These are phyloP conservation scores for Calosoma granatense DNA, from an alignment of 1,140 invertebrate genomes.

Conservation along the genomic window DNA sequence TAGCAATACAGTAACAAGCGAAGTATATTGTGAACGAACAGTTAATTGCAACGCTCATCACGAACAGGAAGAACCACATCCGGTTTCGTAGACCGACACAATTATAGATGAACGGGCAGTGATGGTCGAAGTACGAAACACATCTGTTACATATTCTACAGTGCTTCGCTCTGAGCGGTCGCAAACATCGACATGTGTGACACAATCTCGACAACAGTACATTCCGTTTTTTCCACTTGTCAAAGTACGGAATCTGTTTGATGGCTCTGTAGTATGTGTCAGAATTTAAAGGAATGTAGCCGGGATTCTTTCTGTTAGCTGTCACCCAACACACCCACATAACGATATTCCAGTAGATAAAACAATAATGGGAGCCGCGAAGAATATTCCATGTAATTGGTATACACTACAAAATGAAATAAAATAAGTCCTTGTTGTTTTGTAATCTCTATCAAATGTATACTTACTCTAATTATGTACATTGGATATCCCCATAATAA, in stretches of 20 bases:
- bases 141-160: constrained; percentile 87
- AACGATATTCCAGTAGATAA: constrained; percentile 78
- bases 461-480: constrained; percentile 71
- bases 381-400: constrained; percentile 85
- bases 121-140: constrained; percentile 87
- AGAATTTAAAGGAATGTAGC: constrained; percentile 78
- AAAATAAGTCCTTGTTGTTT: not conserved
- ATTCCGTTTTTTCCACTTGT: constrained; percentile 79
- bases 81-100: constrained; percentile 78
- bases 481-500: constrained; percentile 87
- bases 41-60: constrained; percentile 74
- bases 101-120: constrained; percentile 91
- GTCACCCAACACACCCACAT: constrained; percentile 92
- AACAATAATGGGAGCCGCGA: constrained; percentile 75
- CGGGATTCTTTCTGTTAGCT: constrained; percentile 78
- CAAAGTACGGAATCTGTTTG: constrained; percentile 79
- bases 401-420: constrained; percentile 51
- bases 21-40: constrained; percentile 81
- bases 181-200: constrained; percentile 80
- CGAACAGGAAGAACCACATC: constrained; percentile 87
- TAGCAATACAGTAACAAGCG: constrained; percentile 73
- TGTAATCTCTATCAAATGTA: constrained; percentile 3
- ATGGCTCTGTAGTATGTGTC: constrained; percentile 83
- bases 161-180: constrained; percentile 81
- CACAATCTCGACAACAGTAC: constrained; percentile 77